Conservation (phyloP, 1,140 invertebrate genomes). For the Pseudomyrmex concolor region DNA sequence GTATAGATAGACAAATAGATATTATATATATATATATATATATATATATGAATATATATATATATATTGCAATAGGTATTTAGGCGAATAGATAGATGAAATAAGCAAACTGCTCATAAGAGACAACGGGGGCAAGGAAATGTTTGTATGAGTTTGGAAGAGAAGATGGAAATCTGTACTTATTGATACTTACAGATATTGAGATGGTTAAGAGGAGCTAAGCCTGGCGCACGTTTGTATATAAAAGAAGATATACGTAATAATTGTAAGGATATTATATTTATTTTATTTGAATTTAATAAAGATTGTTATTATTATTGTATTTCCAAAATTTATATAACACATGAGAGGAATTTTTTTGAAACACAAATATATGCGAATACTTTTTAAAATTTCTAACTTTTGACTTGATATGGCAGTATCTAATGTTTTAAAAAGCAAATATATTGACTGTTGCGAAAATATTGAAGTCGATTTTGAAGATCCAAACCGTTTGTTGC, state of each 20-base stretch:
- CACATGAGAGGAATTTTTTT: not conserved
- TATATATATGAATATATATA: conserved; percentile 36
- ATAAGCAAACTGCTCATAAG: conserved; percentile 18
- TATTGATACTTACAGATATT: conserved; percentile 73
- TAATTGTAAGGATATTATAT: not conserved
- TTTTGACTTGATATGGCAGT: too few species aligned
- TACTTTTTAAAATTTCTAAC: too few species aligned
- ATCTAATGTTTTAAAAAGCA: too few species aligned
- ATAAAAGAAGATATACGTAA: not conserved
- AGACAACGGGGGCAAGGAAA: not conserved
- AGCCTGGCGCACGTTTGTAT: conserved; percentile 10
- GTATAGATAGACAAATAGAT: conserved; percentile 45
- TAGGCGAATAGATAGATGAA: conserved; percentile 15
- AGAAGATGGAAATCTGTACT: conserved; percentile 69
- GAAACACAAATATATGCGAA: too few species aligned
- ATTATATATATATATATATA: conserved; percentile 13
- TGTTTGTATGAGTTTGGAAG: conserved; percentile 1
- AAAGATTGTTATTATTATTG: too few species aligned
- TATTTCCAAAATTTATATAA: not conserved
- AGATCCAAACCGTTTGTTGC: not conserved
- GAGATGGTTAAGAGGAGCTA: conserved; percentile 64
- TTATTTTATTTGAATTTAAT: too few species aligned
- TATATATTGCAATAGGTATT: not conserved
- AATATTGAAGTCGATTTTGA: too few species aligned
- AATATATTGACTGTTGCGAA: too few species aligned